phyloP scores from a whole-genome alignment of 2,888 invertebrate species.

The Andrena bucephala region DNA sequence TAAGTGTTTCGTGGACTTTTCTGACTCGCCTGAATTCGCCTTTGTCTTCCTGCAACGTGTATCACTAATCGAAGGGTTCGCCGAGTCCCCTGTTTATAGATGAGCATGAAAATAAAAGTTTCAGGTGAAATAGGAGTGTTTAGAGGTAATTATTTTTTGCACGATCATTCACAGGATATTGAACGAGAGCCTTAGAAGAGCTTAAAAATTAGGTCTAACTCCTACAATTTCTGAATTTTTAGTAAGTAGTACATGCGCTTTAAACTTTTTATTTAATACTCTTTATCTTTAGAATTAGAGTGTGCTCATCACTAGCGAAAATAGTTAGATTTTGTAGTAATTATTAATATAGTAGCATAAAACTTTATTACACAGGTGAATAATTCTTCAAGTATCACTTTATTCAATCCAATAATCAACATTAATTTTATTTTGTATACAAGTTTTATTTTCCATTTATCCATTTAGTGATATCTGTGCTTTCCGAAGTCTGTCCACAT shows the following conservation, averaged over 20 bases:
- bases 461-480: neutral
- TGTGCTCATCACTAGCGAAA: neutral
- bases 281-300: neutral
- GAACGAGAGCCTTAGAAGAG: no score
- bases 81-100: slow-evolving; percentile 23
- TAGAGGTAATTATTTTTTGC: neutral
- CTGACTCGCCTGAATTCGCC: slow-evolving; percentile 1
- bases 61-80: neutral
- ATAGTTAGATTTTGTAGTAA: neutral
- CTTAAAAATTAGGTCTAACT: no score
- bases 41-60: slow-evolving; percentile 14
- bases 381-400: neutral
- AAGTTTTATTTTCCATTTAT: neutral
- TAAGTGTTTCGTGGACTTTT: neutral
- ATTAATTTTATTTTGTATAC: neutral
- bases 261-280: neutral
- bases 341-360: neutral
- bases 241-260: no score
- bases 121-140: slow-evolving; percentile 13
- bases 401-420: neutral
- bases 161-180: no score
- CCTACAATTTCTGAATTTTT: no score
- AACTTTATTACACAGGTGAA: neutral
- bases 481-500: neutral
- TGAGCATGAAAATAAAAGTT: slow-evolving; percentile 19